A percentile compares a stretch with the other conserved stretches of the same genome.
Conservation (phyloP, 2,113 vertebrate species). For the Athene cunicularia region DNA sequence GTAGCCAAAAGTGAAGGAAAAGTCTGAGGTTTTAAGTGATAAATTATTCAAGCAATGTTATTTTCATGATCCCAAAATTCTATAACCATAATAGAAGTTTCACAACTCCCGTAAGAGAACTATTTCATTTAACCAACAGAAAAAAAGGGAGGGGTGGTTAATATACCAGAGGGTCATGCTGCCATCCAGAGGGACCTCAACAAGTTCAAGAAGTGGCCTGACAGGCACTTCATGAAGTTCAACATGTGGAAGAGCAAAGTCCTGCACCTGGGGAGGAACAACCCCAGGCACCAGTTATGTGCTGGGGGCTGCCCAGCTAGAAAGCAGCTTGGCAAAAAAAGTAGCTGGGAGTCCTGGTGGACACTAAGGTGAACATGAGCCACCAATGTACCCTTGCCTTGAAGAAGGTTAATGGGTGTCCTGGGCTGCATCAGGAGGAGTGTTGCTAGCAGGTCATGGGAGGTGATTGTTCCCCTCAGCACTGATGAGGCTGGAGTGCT, state of each 20-base stretch:
- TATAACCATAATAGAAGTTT: neutral
- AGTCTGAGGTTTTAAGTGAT: neutral
- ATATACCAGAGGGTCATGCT: rapidly evolving
- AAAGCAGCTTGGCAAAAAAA: neutral
- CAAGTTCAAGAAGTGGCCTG: neutral
- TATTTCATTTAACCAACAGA: neutral
- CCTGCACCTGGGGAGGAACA: neutral
- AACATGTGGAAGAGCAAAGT: neutral
- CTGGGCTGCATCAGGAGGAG: neutral
- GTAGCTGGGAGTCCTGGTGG: neutral
- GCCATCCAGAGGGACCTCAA: neutral
- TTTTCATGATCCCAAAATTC: neutral
- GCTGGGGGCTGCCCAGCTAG: neutral
- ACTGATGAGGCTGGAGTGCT: neutral
- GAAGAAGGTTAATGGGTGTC: neutral
- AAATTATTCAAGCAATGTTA: neutral
- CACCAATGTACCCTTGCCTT: neutral
- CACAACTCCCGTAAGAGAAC: neutral
- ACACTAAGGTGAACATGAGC: neutral
- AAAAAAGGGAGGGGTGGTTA: rapidly evolving
- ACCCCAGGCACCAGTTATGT: neutral
- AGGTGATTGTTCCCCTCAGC: neutral
- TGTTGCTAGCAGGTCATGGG: neutral
- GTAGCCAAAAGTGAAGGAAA: neutral
- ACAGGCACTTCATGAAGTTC: neutral